Evolutionary conservation across 2,113 vertebrate genomes (phyloP), one percentile per base, ranked within the genome.

Genomic region (Xiphophorus maculatus): DNA sequence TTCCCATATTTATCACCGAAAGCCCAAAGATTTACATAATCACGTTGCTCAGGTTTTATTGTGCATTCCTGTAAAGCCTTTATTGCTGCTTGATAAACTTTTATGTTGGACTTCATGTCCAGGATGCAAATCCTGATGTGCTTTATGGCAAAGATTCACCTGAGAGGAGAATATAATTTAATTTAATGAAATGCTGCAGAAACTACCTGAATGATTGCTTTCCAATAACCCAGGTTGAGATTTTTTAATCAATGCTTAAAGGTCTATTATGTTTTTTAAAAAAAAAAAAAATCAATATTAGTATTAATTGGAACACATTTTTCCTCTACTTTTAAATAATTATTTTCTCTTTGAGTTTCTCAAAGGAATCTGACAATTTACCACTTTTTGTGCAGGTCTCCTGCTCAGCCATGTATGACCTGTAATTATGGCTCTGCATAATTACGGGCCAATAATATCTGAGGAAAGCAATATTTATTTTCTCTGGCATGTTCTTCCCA

Each of bases 1-100:
- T 69, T 77, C 75, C 33, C 77, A 51, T 30, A n/a, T 74, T 80
- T 69, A 62, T 51, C 27, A 61, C 13, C 44, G 44, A 75, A 81
- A 76, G 60, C 51, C 40, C 28, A 3, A 27, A 63, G 32, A 28
- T 64, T 82, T 73, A 64, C 32, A 51, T 58, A 77, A 75, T 22
- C 64, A 70, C 29, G 10, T 40, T 30, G 40, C 33, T 8, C 22
- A 19, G 66, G 17, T 37, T 65, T 58, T 48, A 71, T 44, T 64
- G 62, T 69, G 51, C 51, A 30, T 17, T 35, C 63, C 32, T 66
- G 22, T 58, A n/a, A 71, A 73, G 74, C 29, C 67, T 74, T 66
- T 33, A 78, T 84, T 68, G 64, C 71, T 44, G 30, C 40, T 54
- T 25, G 42, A 51, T 29, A 29, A 37, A 35, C 33, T 65, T 65